Conservation (phyloP, 1,140 invertebrate genomes). For the Notospermus geniculatus region DNA sequence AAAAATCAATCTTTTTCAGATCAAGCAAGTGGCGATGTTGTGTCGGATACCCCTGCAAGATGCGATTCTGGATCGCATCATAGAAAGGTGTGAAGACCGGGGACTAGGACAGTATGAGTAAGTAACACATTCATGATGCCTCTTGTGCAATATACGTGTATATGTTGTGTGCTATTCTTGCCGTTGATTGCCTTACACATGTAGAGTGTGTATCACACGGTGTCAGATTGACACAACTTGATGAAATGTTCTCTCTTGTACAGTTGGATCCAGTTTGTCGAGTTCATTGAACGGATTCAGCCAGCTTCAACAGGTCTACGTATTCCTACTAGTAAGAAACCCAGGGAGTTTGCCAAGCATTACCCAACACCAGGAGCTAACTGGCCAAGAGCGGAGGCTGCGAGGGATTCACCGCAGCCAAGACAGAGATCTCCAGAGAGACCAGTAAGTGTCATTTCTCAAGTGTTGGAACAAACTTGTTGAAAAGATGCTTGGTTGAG, state of each 20-base stretch:
- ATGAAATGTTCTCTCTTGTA: not conserved
- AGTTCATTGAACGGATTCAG: constrained; percentile 8
- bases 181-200: too few relatives aligned
- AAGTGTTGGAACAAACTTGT: too few relatives aligned
- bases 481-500: too few relatives aligned
- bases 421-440: not conserved
- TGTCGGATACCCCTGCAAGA: constrained; percentile 1
- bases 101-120: constrained; percentile 4
- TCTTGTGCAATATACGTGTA: too few relatives aligned
- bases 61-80: constrained; percentile 6
- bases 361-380: constrained; percentile 5
- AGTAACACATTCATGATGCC: too few relatives aligned
- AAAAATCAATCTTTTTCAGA: not conserved
- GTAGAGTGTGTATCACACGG: too few relatives aligned
- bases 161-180: too few relatives aligned
- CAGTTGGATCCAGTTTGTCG: constrained; percentile 11
- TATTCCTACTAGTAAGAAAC: constrained; percentile 13
- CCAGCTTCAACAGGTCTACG: constrained; percentile 7
- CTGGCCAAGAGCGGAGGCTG: constrained; percentile 9
- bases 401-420: not conserved
- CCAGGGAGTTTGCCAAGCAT: constrained; percentile 9
- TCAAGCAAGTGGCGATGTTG: not conserved
- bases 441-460: too few relatives aligned
- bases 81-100: not conserved
- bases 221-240: too few relatives aligned